Evolutionary conservation across 2,888 invertebrate species (phyloP).

Genomic region (Brachyptera risi): DNA sequence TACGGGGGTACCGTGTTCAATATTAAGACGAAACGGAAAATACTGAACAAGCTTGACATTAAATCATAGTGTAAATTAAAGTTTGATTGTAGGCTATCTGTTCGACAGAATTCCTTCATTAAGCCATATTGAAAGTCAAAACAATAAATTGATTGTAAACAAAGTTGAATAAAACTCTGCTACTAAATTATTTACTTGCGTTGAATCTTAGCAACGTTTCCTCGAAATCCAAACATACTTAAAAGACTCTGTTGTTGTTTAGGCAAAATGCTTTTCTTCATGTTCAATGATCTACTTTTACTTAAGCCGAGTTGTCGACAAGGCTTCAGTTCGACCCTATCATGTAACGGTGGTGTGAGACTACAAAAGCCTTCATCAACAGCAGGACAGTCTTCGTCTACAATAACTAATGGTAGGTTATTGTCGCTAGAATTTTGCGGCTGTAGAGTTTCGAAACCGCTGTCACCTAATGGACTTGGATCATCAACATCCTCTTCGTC

Average conservation of each 20-base stretch:
- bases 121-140: too few species aligned
- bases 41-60: too few species aligned
- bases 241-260: slow-evolving; percentile 56
- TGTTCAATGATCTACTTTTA: slow-evolving; percentile 35
- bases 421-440: not conserved
- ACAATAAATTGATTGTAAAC: too few species aligned
- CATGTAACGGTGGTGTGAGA: slow-evolving; percentile 4
- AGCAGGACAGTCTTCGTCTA: not conserved
- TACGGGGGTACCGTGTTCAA: too few species aligned
- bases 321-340: slow-evolving; percentile 15
- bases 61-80: not conserved
- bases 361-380: slow-evolving; percentile 25
- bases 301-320: slow-evolving; percentile 43
- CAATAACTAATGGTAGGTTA: too few species aligned
- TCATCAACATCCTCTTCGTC: slow-evolving; percentile 19
- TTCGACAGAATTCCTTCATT: too few species aligned
- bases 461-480: slow-evolving; percentile 2
- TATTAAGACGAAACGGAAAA: too few species aligned
- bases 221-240: slow-evolving; percentile 62
- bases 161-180: too few species aligned
- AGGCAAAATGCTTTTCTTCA: too few species aligned
- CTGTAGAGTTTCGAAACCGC: not conserved
- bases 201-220: not conserved
- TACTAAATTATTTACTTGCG: too few species aligned
- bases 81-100: too few species aligned